These are phyloP conservation scores for Microhierax caerulescens DNA, from an alignment of 2,797 vertebrate species.

Conservation along the genomic window DNA sequence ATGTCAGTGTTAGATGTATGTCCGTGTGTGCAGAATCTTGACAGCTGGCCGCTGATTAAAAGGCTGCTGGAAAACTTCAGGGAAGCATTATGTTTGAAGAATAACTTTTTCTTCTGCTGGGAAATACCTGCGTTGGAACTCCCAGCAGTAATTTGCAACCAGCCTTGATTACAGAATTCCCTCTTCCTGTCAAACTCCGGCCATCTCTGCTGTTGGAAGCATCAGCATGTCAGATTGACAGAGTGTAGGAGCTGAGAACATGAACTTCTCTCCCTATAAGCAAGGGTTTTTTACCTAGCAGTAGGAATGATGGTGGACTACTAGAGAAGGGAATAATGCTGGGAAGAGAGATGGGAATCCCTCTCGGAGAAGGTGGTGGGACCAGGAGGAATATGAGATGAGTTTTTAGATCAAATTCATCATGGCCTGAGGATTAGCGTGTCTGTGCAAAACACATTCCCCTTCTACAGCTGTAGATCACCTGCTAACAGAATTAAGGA, in stretches of 20 bases:
- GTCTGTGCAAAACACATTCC: neutral
- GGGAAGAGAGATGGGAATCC: neutral
- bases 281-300: neutral
- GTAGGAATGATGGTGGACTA: neutral
- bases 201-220: neutral
- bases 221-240: neutral
- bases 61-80: conserved; percentile 56
- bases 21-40: conserved; percentile 15
- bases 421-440: neutral
- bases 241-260: neutral
- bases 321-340: neutral
- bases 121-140: conserved; percentile 27
- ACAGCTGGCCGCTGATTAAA: conserved; percentile 46
- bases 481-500: neutral
- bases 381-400: neutral
- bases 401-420: neutral
- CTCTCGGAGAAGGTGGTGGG: neutral
- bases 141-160: conserved; percentile 46
- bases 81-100: conserved; percentile 57
- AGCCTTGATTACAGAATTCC: conserved; percentile 49
- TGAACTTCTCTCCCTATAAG: neutral
- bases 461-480: neutral
- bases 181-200: neutral
- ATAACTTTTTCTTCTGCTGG: conserved; percentile 48
- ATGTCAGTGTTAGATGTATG: conserved; percentile 13